Conservation (phyloP, 2,888 invertebrate genomes). For the Leucophora obtusa region DNA sequence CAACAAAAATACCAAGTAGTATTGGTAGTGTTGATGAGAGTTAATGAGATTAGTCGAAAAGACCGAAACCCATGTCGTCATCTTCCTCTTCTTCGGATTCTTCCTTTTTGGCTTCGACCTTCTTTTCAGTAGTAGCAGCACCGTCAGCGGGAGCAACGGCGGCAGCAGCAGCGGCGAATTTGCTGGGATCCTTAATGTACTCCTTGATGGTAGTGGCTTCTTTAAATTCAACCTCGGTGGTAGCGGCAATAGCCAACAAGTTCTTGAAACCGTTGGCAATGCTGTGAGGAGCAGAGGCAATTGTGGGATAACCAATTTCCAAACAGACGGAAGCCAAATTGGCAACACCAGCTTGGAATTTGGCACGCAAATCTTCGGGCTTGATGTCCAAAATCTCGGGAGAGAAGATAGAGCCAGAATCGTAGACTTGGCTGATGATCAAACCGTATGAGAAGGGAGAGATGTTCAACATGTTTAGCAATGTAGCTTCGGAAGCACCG, state of each 20-base stretch:
- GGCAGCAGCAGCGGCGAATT: slow-evolving; percentile 87
- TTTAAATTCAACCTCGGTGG: slow-evolving; percentile 96
- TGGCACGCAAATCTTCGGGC: slow-evolving; percentile 94
- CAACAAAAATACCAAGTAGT: slow-evolving; percentile 51
- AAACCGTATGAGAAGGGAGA: slow-evolving; percentile 99
- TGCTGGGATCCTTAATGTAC: slow-evolving; percentile 96
- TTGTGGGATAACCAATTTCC: slow-evolving; percentile 95
- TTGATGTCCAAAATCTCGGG: slow-evolving; percentile 99
- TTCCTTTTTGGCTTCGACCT: slow-evolving; percentile 88
- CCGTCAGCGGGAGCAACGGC: slow-evolving; percentile 82
- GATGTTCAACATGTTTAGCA: slow-evolving; percentile 99
- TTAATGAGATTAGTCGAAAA: slow-evolving; percentile 85
- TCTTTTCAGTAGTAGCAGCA: slow-evolving; percentile 82
- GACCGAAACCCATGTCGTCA: slow-evolving; percentile 98
- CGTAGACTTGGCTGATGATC: slow-evolving; percentile 96
- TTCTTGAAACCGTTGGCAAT: slow-evolving; percentile 99
- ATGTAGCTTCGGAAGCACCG: slow-evolving; percentile 98
- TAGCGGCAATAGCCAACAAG: slow-evolving; percentile 96
- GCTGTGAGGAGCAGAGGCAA: slow-evolving; percentile 98
- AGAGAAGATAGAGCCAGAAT: slow-evolving; percentile 98
- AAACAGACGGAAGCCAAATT: slow-evolving; percentile 96
- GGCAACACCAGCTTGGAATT: slow-evolving; percentile 95
- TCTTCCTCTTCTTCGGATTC: slow-evolving; percentile 89
- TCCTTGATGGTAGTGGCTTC: slow-evolving; percentile 96
- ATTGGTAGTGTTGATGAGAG: slow-evolving; percentile 35